Percentiles rank a stretch among this genome's conserved stretches.
phyloP scores from a whole-genome alignment of 37 sponge, comb jelly and placozoan species.

The Chondrosia reniformis region DNA sequence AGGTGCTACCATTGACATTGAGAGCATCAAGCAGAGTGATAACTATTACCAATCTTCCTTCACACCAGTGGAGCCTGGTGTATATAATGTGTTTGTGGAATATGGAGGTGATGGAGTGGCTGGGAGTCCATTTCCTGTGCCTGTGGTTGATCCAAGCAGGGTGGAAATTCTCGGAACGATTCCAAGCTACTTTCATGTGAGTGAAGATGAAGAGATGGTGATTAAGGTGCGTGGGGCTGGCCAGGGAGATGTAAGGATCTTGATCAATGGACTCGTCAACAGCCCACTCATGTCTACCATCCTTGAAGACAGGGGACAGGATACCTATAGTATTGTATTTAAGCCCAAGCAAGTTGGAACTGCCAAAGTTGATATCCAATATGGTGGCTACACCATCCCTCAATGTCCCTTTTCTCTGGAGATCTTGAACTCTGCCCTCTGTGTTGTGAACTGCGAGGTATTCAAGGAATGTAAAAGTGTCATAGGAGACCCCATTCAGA shows the following conservation, averaged over 20 bases:
- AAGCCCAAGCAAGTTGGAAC: slow-evolving; percentile 7
- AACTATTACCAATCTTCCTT: slow-evolving; percentile 59
- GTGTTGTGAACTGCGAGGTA: slow-evolving; percentile 7
- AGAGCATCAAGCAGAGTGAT: slow-evolving; percentile 28
- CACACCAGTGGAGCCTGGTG: slow-evolving; percentile 58
- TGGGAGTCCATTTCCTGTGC: slow-evolving; percentile 57
- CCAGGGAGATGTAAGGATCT: slow-evolving; percentile 10
- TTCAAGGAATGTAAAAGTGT: slow-evolving; percentile 22
- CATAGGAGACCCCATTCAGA: slow-evolving; percentile 28
- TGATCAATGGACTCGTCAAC: slow-evolving; percentile 8
- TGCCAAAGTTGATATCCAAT: slow-evolving; percentile 9
- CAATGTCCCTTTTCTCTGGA: slow-evolving; percentile 14
- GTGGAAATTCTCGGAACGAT: slow-evolving; percentile 41
- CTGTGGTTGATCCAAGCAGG: slow-evolving; percentile 60
- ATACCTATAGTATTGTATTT: neutral
- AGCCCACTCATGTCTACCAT: slow-evolving; percentile 13
- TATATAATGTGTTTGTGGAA: slow-evolving; percentile 64
- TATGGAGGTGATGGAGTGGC: slow-evolving; percentile 64
- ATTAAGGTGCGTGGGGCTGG: slow-evolving; percentile 38
- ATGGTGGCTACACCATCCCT: slow-evolving; percentile 30
- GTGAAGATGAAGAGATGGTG: slow-evolving; percentile 25
- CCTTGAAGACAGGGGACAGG: neutral
- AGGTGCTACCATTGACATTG: slow-evolving; percentile 1
- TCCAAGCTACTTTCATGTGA: slow-evolving; percentile 31
- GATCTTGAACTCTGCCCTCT: slow-evolving; percentile 2